Evolutionary conservation across 2,113 vertebrate species (phyloP).

Genomic region (Mungos mungo): DNA sequence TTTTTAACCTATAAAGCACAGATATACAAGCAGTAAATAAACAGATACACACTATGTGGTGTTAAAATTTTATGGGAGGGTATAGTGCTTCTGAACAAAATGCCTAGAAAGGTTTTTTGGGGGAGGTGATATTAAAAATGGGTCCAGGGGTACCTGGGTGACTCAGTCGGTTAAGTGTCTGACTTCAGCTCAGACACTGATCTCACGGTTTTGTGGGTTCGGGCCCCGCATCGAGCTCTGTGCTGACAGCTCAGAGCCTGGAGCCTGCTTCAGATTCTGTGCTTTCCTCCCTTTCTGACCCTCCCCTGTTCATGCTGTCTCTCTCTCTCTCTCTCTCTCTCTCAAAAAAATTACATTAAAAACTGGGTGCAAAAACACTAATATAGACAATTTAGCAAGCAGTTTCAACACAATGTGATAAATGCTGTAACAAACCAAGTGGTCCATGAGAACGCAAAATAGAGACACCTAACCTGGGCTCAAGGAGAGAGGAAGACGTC

Average conservation of each 20-base stretch:
- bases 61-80: background rate
- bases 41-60: background rate
- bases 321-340: background rate
- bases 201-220: too few species aligned
- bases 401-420: background rate
- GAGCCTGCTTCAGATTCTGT: too few species aligned
- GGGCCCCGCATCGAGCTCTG: too few species aligned
- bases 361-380: background rate
- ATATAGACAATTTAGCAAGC: background rate
- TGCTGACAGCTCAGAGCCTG: too few species aligned
- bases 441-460: background rate
- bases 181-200: too few species aligned
- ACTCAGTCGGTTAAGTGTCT: too few species aligned
- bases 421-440: background rate
- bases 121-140: background rate
- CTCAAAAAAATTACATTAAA: background rate
- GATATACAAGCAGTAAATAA: background rate
- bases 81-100: background rate
- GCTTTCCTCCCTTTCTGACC: too few species aligned
- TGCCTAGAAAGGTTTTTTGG: background rate
- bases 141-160: background rate
- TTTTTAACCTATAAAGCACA: background rate
- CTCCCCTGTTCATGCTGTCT: too few species aligned
- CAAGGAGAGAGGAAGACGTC: background rate
- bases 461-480: background rate